phyloP scores from a whole-genome alignment of 2,797 vertebrate species.

The Mus minutoides region DNA sequence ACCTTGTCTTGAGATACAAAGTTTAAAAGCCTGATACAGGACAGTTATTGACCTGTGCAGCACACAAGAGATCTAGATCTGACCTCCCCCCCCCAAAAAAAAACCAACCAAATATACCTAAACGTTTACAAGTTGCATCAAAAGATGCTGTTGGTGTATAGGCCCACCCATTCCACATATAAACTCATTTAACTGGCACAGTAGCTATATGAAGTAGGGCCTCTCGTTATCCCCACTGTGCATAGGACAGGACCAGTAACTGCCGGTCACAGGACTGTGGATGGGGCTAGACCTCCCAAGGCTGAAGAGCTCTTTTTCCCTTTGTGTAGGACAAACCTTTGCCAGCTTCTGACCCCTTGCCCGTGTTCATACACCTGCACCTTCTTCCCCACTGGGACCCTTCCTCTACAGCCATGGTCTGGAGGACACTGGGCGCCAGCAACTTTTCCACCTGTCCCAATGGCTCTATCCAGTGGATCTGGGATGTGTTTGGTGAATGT shows the following conservation, averaged over 20 bases:
- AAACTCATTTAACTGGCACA: not conserved
- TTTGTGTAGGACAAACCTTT: not conserved
- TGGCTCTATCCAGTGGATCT: conserved; percentile 92
- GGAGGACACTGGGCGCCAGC: conserved; percentile 28
- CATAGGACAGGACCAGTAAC: not conserved
- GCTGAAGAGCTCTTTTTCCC: conserved; percentile 7
- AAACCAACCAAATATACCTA: not conserved
- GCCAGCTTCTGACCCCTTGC: not conserved
- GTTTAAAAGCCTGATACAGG: not conserved
- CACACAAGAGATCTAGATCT: not conserved
- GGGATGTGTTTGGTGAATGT: conserved; percentile 92
- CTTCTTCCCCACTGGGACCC: not conserved
- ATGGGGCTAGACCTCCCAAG: not conserved
- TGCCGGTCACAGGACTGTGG: not conserved
- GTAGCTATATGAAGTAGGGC: accelerated
- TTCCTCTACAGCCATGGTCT: conserved; percentile 35
- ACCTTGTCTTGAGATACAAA: not conserved
- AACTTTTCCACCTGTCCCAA: conserved; percentile 93
- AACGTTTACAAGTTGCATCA: not conserved
- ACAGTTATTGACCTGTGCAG: not conserved
- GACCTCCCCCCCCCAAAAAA: not conserved
- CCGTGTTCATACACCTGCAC: not conserved
- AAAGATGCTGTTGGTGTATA: not conserved
- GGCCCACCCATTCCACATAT: accelerated
- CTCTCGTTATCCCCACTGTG: not conserved